These are phyloP conservation scores for Piaya cayana DNA, from an alignment of 2,113 vertebrate species.

Conservation along the genomic window DNA sequence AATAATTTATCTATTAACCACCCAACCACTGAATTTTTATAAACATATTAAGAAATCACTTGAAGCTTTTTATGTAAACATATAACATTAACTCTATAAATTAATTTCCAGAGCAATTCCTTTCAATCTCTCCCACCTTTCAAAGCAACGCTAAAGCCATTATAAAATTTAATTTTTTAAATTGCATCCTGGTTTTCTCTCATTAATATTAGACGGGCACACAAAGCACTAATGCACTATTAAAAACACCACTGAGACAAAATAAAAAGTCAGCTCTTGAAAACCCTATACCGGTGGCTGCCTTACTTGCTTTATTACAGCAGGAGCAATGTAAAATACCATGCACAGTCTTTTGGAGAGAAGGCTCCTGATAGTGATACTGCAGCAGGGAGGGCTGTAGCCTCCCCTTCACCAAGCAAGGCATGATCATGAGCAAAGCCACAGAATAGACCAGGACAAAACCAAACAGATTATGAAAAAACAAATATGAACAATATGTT, in stretches of 20 bases:
- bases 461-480: background rate
- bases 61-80: background rate
- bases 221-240: background rate
- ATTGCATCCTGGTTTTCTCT: background rate
- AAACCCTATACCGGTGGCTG: background rate
- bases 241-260: background rate
- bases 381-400: background rate
- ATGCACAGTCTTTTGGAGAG: background rate
- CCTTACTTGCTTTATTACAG: background rate
- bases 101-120: background rate
- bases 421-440: background rate
- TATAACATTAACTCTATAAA: background rate
- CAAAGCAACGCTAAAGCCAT: background rate
- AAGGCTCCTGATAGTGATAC: too few species aligned
- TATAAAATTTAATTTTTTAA: background rate
- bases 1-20: background rate
- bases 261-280: background rate
- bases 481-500: background rate
- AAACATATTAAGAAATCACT: background rate
- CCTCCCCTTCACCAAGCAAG: background rate
- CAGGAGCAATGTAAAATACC: background rate
- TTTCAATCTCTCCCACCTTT: background rate
- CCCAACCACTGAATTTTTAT: background rate
- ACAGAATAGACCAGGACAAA: background rate
- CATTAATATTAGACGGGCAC: background rate